These are phyloP conservation scores for Cheiracanthium punctorium DNA, from an alignment of 2,888 invertebrate species.

Conservation along the genomic window DNA sequence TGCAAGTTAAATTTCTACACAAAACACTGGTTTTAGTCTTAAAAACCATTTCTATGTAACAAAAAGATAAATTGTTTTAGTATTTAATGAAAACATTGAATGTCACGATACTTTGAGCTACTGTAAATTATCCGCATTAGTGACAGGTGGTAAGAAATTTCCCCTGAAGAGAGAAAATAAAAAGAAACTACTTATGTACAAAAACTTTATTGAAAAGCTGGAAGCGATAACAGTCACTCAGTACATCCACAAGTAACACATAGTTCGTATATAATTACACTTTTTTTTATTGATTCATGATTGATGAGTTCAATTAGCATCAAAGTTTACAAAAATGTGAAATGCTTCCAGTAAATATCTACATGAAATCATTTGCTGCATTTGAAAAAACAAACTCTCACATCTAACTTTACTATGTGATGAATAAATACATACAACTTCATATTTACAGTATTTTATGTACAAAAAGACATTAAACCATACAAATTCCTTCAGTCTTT, in stretches of 20 bases:
- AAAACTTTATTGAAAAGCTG: neutral
- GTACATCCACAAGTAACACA: too few relatives aligned
- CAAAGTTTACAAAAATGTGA: neutral
- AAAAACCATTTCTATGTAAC: too few relatives aligned
- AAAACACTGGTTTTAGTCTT: too few relatives aligned
- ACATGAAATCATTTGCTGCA: neutral
- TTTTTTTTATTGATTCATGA: too few relatives aligned
- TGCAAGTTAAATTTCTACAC: too few relatives aligned
- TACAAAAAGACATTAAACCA: neutral
- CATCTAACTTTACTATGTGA: neutral
- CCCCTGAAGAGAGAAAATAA: neutral
- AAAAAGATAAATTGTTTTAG: too few relatives aligned
- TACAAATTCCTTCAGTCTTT: neutral
- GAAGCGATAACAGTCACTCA: neutral
- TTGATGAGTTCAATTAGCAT: too few relatives aligned
- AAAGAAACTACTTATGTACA: neutral
- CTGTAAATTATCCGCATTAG: too few relatives aligned
- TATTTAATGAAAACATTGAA: too few relatives aligned
- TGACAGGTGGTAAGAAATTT: too few relatives aligned
- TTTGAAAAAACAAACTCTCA: neutral
- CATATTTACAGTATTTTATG: neutral
- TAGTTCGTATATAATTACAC: too few relatives aligned
- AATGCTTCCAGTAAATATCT: neutral
- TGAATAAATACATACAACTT: conserved; percentile 7
- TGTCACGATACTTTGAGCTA: too few relatives aligned